Evolutionary conservation across 1,140 invertebrate genomes (phyloP).

Genomic region (Octopus bimaculoides): DNA sequence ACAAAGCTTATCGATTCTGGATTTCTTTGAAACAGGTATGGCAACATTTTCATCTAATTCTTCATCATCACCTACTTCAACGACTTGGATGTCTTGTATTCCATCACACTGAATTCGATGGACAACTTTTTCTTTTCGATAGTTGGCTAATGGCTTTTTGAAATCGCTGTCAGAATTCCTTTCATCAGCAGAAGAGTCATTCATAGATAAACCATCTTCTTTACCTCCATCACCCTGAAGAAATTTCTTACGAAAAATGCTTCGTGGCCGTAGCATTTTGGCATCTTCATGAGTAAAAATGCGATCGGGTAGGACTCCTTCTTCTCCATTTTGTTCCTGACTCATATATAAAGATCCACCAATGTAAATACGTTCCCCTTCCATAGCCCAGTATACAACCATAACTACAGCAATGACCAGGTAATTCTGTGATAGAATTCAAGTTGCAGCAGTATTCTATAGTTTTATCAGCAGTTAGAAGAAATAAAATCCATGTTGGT

Average conservation of each 20-base stretch:
- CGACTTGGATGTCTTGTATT: neutral
- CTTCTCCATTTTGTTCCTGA: neutral
- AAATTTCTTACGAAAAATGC: neutral
- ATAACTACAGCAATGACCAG: neutral
- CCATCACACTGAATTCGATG: neutral
- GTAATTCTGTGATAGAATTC: no score
- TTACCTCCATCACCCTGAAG: neutral
- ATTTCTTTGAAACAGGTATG: neutral
- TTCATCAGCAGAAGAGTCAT: neutral
- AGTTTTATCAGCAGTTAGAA: no score
- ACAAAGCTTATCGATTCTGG: neutral
- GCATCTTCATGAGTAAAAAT: constrained; percentile 8
- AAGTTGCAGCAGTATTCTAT: no score
- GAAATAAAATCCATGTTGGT: no score
- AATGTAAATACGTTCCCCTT: constrained; percentile 6
- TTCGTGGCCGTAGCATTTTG: neutral
- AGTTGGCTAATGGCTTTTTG: neutral
- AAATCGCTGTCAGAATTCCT: neutral
- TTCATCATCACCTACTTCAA: neutral
- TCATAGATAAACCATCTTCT: neutral
- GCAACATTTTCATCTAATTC: neutral
- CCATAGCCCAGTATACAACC: neutral
- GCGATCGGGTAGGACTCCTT: neutral
- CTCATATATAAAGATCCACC: neutral
- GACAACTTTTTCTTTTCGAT: constrained; percentile 2